A percentile compares a stretch with the other conserved stretches of the same genome.
Conservation (phyloP, 2,888 invertebrate genomes). For the Vannuccia rotundouncinata region DNA sequence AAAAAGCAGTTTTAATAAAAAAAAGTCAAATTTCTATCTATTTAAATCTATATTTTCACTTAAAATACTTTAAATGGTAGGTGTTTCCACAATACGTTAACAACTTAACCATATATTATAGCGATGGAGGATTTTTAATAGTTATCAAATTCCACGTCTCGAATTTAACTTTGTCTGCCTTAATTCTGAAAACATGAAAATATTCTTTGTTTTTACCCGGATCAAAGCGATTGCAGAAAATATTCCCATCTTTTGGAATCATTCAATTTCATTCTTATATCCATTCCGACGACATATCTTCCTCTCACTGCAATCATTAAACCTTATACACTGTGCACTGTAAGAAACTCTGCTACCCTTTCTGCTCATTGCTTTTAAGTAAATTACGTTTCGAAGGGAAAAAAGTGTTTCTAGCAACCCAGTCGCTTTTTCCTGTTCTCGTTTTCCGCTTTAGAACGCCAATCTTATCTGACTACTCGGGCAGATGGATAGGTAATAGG, state of each 20-base stretch:
- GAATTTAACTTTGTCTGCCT: too few species aligned
- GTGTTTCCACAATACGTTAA: background rate
- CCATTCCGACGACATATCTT: background rate
- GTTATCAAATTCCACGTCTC: too few species aligned
- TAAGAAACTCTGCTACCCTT: background rate
- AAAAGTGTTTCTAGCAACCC: background rate
- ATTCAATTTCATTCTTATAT: background rate
- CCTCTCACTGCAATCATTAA: background rate
- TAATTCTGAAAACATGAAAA: too few species aligned
- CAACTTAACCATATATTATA: too few species aligned
- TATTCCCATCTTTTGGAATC: background rate
- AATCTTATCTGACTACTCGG: background rate
- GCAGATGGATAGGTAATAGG: background rate
- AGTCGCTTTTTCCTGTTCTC: background rate
- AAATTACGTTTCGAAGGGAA: background rate
- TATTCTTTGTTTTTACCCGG: background rate
- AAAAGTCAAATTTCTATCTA: too few species aligned
- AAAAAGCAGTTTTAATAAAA: too few species aligned
- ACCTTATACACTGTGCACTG: too few species aligned
- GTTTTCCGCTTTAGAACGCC: background rate
- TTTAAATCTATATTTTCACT: background rate
- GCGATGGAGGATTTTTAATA: too few species aligned
- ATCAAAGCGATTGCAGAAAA: conserved; percentile 9
- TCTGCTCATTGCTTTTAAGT: conserved; percentile 19
- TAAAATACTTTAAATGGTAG: background rate